Evolutionary conservation across 1,140 invertebrate species (phyloP), one percentile per base, ranked within the genome.

Genomic region (Hesperophylax magnus): DNA sequence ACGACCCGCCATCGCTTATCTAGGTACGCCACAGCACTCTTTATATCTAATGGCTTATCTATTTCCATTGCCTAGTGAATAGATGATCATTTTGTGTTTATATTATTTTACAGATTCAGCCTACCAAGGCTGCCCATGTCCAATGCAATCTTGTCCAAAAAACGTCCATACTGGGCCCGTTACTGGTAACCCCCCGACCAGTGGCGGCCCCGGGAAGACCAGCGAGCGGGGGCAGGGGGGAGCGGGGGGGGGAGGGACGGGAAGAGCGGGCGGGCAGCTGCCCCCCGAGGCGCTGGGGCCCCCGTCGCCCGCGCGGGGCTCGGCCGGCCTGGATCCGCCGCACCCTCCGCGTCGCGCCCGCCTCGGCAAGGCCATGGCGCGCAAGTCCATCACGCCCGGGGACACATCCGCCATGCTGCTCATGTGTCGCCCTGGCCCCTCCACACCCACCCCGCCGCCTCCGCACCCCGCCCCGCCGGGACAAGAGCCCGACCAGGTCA

Each of bases 101-200:
- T 3, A 39, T 39, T 5, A 39, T 39, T 5, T 92, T 88, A 65
- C 85, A 92, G 92, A 92, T 88, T 85, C 88, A 87, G 87, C 91
- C 86, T 92, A 92, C 86, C 93, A 93, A 86, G 91, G 92, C 90
- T 96, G 95, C 90, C 95, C 95, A 85, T 96, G 95, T 92, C 95
- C 95, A 90, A 93, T 96, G 92, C 95, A 96, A 91, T 93, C 95
- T 91, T 96, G 95, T 96, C 95, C 95, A 97, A 97, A 97, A 97
- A 97, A 97, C 95, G 95, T 95, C 94, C 94, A 93, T 96, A 96
- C 95, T 96, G 95, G 96, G 93, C 95, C 95, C 95, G 95, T 95
- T 96, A 96, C 95, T 96, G 95, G 95, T 96, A 94, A 93, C 87
- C 88, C 89, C 88, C 89, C 89, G 77, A 84, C 88, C 85, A 87